Conservation (phyloP, 1,140 invertebrate genomes). For the Drosophila biarmipes region DNA sequence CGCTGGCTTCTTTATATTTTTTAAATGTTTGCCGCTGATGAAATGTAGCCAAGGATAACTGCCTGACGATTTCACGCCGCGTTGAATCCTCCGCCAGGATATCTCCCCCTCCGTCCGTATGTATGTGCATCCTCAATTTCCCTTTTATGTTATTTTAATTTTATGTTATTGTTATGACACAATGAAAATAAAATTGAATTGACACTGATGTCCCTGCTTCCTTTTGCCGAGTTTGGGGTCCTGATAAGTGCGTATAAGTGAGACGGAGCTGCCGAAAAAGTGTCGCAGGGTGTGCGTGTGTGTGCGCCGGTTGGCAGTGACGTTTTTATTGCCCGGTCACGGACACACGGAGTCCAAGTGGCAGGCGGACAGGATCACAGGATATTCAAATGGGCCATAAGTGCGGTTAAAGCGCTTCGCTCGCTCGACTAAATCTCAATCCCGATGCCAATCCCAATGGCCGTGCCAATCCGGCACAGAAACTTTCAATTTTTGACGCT, state of each 20-base stretch:
- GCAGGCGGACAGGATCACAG: constrained; percentile 55
- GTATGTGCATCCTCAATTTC: constrained; percentile 80
- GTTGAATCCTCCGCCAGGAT: constrained; percentile 65
- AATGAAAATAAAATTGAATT: constrained; percentile 85
- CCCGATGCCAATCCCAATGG: constrained; percentile 11
- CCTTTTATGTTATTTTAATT: constrained; percentile 85
- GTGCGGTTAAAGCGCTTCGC: constrained; percentile 77
- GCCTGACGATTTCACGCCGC: constrained; percentile 79
- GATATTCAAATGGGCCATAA: constrained; percentile 82
- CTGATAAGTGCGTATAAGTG: constrained; percentile 38
- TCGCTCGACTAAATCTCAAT: constrained; percentile 76
- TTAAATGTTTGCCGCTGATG: constrained; percentile 56
- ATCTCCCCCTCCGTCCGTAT: not conserved
- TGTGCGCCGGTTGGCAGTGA: constrained; percentile 72
- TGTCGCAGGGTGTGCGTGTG: constrained; percentile 8
- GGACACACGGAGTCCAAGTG: constrained; percentile 43
- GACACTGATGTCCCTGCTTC: constrained; percentile 73
- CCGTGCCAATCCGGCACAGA: constrained; percentile 18
- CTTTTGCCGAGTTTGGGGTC: constrained; percentile 14
- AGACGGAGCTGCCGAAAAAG: constrained; percentile 6
- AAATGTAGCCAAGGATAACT: constrained; percentile 71
- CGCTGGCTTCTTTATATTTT: constrained; percentile 39
- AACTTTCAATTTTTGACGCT: constrained; percentile 80
- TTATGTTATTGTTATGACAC: constrained; percentile 85
- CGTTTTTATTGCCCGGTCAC: constrained; percentile 80